Evolutionary conservation across 1,140 invertebrate species (phyloP).

Genomic region (Orius insidiosus): DNA sequence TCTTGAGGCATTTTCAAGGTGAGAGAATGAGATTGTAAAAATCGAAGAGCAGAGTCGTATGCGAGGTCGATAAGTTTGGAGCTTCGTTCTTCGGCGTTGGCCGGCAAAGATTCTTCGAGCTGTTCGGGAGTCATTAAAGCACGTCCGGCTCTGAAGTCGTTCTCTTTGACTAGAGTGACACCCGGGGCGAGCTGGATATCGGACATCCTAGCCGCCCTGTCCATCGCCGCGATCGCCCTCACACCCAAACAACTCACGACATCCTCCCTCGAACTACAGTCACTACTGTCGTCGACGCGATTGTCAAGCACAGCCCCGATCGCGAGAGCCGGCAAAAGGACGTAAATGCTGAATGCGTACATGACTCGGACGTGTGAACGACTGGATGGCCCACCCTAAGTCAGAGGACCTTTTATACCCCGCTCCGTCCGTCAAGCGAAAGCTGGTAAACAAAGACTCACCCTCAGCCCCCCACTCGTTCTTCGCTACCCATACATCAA

Average conservation of each 20-base stretch:
- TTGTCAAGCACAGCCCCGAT: slow-evolving; percentile 8
- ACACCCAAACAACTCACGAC: slow-evolving; percentile 36
- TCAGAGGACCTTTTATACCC: not conserved
- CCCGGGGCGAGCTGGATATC: slow-evolving; percentile 37
- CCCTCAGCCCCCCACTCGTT: not conserved
- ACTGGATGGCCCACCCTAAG: not conserved
- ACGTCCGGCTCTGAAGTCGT: slow-evolving; percentile 24
- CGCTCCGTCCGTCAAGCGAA: slow-evolving; percentile 1
- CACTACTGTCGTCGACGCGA: not conserved
- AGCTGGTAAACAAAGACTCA: slow-evolving; percentile 3
- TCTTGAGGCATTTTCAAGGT: slow-evolving; percentile 37
- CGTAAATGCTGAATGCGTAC: not conserved
- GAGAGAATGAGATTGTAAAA: slow-evolving; percentile 38
- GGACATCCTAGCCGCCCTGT: slow-evolving; percentile 35
- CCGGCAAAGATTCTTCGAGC: slow-evolving; percentile 30
- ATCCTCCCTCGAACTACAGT: slow-evolving; percentile 19
- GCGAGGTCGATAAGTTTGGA: slow-evolving; percentile 33
- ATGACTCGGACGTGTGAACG: too few relatives aligned
- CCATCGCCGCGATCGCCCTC: slow-evolving; percentile 34
- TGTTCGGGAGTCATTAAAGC: slow-evolving; percentile 33
- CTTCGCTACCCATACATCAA: not conserved
- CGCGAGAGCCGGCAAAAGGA: not conserved
- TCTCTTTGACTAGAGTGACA: slow-evolving; percentile 36
- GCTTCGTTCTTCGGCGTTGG: slow-evolving; percentile 27
- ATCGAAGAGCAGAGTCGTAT: slow-evolving; percentile 32